These are phyloP conservation scores for Numenius phaeopus DNA, from an alignment of 2,797 vertebrate genomes.

Conservation along the genomic window DNA sequence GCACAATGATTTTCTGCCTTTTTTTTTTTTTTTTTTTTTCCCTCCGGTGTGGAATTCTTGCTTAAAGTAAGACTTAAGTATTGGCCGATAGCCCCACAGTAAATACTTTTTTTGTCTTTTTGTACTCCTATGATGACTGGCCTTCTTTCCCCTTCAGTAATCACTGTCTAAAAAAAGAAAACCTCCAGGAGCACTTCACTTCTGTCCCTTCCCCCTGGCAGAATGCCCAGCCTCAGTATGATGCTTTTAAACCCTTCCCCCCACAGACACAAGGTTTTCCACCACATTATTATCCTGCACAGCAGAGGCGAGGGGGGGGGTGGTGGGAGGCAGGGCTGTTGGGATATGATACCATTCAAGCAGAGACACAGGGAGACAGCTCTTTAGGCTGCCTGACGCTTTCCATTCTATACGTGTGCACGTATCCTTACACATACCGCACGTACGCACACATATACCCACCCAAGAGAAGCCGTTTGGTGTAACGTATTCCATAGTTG, in stretches of 20 bases:
- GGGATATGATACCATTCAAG: slow-evolving; percentile 1
- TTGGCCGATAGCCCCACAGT: slow-evolving; percentile 56
- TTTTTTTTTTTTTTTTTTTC: neutral
- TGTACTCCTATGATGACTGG: slow-evolving; percentile 38
- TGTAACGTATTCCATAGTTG: neutral
- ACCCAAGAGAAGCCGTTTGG: neutral
- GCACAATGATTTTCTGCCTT: neutral
- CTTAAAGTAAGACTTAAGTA: slow-evolving; percentile 53
- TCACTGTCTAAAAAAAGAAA: slow-evolving; percentile 75
- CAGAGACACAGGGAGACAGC: neutral
- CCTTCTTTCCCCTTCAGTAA: slow-evolving; percentile 70
- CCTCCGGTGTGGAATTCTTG: slow-evolving; percentile 13
- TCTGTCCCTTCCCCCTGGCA: slow-evolving; percentile 76
- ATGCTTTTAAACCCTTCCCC: slow-evolving; percentile 69
- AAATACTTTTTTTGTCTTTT: slow-evolving; percentile 62
- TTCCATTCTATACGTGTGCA: accelerated
- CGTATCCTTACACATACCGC: neutral
- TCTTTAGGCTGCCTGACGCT: neutral
- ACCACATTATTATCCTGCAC: slow-evolving; percentile 17
- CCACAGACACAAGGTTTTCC: slow-evolving; percentile 60
- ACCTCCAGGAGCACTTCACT: slow-evolving; percentile 55
- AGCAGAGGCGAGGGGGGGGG: neutral
- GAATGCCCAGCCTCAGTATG: slow-evolving; percentile 68
- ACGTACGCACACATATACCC: accelerated
- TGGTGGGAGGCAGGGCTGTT: neutral